Evolutionary conservation across 2,888 invertebrate species (phyloP), one percentile per base, ranked within the genome.

Genomic region (Agrochola macilenta): DNA sequence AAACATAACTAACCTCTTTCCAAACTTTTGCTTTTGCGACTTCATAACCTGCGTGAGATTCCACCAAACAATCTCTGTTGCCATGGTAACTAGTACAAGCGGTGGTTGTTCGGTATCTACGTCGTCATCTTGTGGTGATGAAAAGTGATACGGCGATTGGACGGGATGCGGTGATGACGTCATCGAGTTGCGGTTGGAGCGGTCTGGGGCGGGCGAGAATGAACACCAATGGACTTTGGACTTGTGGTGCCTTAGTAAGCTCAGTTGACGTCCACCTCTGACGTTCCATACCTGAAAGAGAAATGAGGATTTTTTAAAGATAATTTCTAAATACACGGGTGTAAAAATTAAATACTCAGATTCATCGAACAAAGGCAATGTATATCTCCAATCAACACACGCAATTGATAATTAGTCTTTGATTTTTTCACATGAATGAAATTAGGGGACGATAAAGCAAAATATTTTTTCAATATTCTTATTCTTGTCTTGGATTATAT

Each of bases 1-100:
- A 49, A 63, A 39, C 12, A 35, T 12, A 52, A 86, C 89, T 76
- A 65, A 95, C 95, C 93, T 93, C 88, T 91, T 93, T n/a, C 87
- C 82, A 52, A 87, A 89, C 35, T 84, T 90, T 71, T 88, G 91
- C 7, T 92, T 91, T 30, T 92, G 87, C 23, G 90, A 89, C 70
- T 92, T 93, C 78, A 95, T 93, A 64, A 95, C 81, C 69, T 94
- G 92, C 0, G 95, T 93, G 49, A 97, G 90, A 87, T 97, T 96
- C 97, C 97, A 97, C 97, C 97, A 97, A 0, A 97, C 97, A 46
- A 97, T 95, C 90, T 97, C 97, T 2, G 97, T 95, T 1, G 97
- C 97, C 91, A 97, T 94, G 35, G 97, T 97, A 11, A 97, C 96
- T 57, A 97, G 92, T 52, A 97, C 96, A 5, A 97, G 82, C 0